phyloP scores from a whole-genome alignment of 2,797 vertebrate species.

The Erithacus rubecula region DNA sequence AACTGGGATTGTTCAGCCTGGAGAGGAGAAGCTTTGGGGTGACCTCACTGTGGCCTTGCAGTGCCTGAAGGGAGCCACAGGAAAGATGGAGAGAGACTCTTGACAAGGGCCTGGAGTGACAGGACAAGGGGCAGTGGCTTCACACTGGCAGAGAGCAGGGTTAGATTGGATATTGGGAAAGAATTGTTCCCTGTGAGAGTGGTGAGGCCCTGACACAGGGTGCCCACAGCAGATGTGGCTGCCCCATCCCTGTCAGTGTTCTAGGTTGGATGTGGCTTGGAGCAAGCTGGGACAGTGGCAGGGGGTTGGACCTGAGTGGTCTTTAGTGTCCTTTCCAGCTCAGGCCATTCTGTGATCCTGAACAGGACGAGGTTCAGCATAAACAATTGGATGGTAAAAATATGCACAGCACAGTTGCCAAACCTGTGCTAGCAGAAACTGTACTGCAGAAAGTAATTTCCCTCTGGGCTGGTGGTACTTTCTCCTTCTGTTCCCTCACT shows the following conservation, averaged over 20 bases:
- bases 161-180: rapidly evolving
- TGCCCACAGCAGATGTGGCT: not conserved
- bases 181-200: not conserved
- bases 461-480: not conserved
- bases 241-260: not conserved
- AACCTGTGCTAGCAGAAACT: not conserved
- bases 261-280: rapidly evolving
- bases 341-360: not conserved
- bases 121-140: not conserved
- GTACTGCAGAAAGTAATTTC: not conserved
- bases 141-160: rapidly evolving
- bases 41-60: too few species aligned
- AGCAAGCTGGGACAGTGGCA: not conserved
- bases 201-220: not conserved
- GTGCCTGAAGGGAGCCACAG: not conserved
- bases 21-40: too few species aligned
- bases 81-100: not conserved
- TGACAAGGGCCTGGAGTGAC: not conserved
- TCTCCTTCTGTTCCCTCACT: not conserved
- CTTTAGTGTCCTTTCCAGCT: not conserved
- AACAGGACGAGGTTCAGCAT: not conserved
- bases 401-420: not conserved
- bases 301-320: rapidly evolving
- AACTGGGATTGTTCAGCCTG: too few species aligned
- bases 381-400: not conserved